Conservation (phyloP, 1,140 invertebrate genomes). For the Bombus difficillimus region DNA sequence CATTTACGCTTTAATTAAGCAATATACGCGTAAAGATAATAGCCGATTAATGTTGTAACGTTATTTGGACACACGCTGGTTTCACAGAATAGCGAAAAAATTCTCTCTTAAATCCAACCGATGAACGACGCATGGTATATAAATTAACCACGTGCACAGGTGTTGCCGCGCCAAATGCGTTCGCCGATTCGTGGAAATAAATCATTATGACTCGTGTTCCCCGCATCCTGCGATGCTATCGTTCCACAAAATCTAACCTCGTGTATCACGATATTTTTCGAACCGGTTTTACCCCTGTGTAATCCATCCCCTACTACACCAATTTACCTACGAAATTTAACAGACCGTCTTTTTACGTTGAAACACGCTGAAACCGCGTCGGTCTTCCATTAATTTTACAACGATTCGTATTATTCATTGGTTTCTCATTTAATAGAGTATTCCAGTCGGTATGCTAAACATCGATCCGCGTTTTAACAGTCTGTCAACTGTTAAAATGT, state of each 20-base stretch:
- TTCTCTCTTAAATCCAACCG: constrained; percentile 7
- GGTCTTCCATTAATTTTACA: too few species aligned
- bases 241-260: constrained; percentile 19
- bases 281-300: background rate
- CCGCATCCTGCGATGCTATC: constrained; percentile 22
- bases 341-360: background rate
- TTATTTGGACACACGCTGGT: constrained; percentile 2
- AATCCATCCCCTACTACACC: background rate
- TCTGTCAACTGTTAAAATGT: background rate
- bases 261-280: constrained; percentile 42
- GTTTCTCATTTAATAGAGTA: background rate
- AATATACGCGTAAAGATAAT: background rate
- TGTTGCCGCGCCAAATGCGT: constrained; percentile 45
- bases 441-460: too few species aligned
- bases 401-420: background rate
- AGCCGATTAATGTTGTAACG: constrained; percentile 22
- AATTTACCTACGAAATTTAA: background rate
- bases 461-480: background rate
- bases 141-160: constrained; percentile 40
- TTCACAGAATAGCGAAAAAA: background rate
- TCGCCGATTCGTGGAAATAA: constrained; percentile 46
- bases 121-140: constrained; percentile 34
- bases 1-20: constrained; percentile 10
- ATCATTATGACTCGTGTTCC: constrained; percentile 30
- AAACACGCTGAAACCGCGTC: too few species aligned